phyloP scores from a whole-genome alignment of 2,888 invertebrate genomes.

The Oscheius sp. region DNA sequence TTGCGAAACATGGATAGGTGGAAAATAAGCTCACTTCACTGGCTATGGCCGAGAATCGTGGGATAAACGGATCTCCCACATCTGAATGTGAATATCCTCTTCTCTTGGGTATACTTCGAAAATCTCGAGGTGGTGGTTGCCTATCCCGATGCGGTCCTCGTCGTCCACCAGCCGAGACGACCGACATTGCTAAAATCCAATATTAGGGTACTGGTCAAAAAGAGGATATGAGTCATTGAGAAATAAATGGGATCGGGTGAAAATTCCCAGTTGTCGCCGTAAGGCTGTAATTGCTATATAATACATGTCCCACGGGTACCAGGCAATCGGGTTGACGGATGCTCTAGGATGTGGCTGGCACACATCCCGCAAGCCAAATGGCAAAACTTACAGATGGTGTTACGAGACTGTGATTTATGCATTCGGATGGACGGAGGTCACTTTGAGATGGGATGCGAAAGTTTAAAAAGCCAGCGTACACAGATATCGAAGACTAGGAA shows the following conservation, averaged over 20 bases:
- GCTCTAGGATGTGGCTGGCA: constrained; percentile 20
- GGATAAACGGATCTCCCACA: constrained; percentile 60
- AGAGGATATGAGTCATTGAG: constrained; percentile 23
- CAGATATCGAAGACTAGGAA: too few species aligned
- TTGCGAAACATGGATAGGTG: not conserved
- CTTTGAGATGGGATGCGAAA: not conserved
- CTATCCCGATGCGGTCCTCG: constrained; percentile 48
- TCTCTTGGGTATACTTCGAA: constrained; percentile 38
- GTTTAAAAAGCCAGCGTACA: not conserved
- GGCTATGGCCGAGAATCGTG: constrained; percentile 64
- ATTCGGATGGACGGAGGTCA: not conserved
- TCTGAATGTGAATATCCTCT: constrained; percentile 60
- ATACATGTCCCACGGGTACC: constrained; percentile 32
- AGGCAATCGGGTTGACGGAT: constrained; percentile 34
- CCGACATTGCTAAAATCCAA: constrained; percentile 42
- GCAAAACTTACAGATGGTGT: constrained; percentile 29
- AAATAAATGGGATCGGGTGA: constrained; percentile 18
- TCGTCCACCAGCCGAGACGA: constrained; percentile 48
- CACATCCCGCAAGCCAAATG: constrained; percentile 6
- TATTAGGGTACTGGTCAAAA: not conserved
- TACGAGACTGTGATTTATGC: constrained; percentile 29
- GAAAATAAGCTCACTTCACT: constrained; percentile 51
- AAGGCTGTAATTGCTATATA: constrained; percentile 33
- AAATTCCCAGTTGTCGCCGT: constrained; percentile 31
- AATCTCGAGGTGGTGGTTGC: constrained; percentile 43